phyloP scores from a whole-genome alignment of 2,797 vertebrate species.

The Pseudopleuronectes americanus region DNA sequence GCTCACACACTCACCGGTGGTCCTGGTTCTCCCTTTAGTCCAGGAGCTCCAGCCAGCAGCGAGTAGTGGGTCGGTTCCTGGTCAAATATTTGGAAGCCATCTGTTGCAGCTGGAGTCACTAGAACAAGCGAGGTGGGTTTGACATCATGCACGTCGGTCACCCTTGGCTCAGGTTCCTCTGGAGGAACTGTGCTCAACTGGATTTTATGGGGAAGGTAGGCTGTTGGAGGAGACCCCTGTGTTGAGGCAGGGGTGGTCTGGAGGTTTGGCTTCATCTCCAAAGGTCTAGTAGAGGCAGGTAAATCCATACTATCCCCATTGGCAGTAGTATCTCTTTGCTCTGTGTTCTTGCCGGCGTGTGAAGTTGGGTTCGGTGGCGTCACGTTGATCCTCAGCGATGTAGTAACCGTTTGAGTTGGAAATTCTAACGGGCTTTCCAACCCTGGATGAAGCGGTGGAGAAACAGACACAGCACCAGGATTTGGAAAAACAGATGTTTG shows the following conservation, averaged over 20 bases:
- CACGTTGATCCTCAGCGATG: constrained; percentile 55
- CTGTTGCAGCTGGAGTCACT: constrained; percentile 84
- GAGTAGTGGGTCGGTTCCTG: constrained; percentile 89
- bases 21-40: constrained; percentile 93
- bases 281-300: constrained; percentile 46
- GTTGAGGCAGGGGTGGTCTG: constrained; percentile 39
- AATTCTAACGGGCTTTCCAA: constrained; percentile 64
- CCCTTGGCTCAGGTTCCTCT: constrained; percentile 72
- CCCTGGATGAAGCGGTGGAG: constrained; percentile 44
- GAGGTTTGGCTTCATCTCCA: constrained; percentile 51
- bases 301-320: constrained; percentile 44
- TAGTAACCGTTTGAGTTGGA: constrained; percentile 62
- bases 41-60: constrained; percentile 86
- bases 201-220: constrained; percentile 59
- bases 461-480: constrained; percentile 41
- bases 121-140: constrained; percentile 67
- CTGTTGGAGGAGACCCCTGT: constrained; percentile 33
- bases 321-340: constrained; percentile 27
- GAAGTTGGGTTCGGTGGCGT: constrained; percentile 43
- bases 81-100: constrained; percentile 87
- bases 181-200: constrained; percentile 44
- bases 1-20: constrained; percentile 84
- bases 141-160: constrained; percentile 65
- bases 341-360: constrained; percentile 29
- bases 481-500: constrained; percentile 43